Evolutionary conservation across 2,797 vertebrate species (phyloP), one percentile per base, ranked within the genome.

Genomic region (Phoxinus dragarum): DNA sequence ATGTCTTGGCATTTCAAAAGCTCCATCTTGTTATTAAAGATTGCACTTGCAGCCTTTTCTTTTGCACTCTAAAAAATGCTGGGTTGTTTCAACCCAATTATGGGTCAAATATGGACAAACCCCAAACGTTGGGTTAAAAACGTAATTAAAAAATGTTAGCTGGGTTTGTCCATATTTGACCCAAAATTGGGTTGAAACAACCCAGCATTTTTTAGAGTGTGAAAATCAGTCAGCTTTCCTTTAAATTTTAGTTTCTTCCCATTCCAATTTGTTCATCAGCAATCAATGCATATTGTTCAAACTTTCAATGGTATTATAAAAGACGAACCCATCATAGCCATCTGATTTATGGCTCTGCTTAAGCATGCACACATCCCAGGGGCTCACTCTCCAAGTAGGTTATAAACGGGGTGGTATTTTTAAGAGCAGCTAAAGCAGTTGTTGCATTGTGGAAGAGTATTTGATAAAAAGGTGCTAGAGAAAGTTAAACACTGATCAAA

Each of bases 391-490:
- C 89, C 84, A 84, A 86, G 61, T 85, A 38, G 36, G 86, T 92
- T 93, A 90, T 94, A 94, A 94, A 94, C 89, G 88, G 90, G 72
- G 91, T 49, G 92, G 92, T 92, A 95, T 94, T 93, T 95, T 94
- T 92, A 94, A 92, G 94, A 94, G 92, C 92, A 90, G 90, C 89
- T 93, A 89, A 94, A 94, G 92, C 89, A 86, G 89, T 94, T 93
- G 90, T 91, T 93, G 88, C 93, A 93, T 94, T 94, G 93, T 91
- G 91, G 92, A 92, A 92, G 91, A 94, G 94, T 92, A 93, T 92
- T 92, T 92, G 91, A 94, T 94, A 91, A 91, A 91, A 92, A 87
- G 42, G 49, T 71, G 59, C 59, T 90, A 80, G 89, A 88, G 75
- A 69, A 73, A 38, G 68, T 64, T 47, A 75, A 38, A 76, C 36